Conservation (phyloP, 2,888 invertebrate species). For the Nymphalis urticae region DNA sequence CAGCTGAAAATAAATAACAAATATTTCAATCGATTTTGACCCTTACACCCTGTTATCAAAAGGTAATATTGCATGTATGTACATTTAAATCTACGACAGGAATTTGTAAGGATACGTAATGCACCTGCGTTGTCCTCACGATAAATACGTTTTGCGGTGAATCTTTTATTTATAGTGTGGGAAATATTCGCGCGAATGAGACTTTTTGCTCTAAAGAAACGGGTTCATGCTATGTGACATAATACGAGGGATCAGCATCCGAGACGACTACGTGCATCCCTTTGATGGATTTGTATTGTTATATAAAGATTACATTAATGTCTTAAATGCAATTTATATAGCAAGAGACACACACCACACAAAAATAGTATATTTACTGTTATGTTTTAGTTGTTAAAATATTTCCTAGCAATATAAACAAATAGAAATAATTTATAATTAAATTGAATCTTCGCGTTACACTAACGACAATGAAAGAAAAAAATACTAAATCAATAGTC, state of each 20-base stretch:
- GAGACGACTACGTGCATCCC: slow-evolving; percentile 10
- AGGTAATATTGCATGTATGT: slow-evolving; percentile 15
- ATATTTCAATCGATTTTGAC: slow-evolving; percentile 6
- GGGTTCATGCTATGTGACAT: slow-evolving; percentile 36
- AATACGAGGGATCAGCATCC: slow-evolving; percentile 22
- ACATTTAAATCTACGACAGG: slow-evolving; percentile 7
- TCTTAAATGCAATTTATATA: neutral
- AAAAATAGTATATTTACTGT: too few species aligned
- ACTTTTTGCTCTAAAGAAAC: slow-evolving; percentile 42
- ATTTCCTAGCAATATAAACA: too few species aligned
- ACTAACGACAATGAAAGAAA: too few species aligned
- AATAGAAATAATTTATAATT: too few species aligned
- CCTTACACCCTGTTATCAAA: neutral
- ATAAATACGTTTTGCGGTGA: slow-evolving; percentile 55
- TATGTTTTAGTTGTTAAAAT: too few species aligned
- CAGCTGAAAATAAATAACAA: slow-evolving; percentile 8
- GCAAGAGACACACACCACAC: neutral
- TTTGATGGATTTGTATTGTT: slow-evolving; percentile 3
- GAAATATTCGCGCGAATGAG: slow-evolving; percentile 49
- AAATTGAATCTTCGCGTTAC: too few species aligned
- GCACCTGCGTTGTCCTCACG: slow-evolving; percentile 62
- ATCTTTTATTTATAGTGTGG: slow-evolving; percentile 62
- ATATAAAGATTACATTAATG: neutral
- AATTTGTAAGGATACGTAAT: slow-evolving; percentile 26
- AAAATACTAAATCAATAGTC: too few species aligned